Evolutionary conservation across 1,140 invertebrate genomes (phyloP).

Genomic region (Gonioctena quinquepunctata): DNA sequence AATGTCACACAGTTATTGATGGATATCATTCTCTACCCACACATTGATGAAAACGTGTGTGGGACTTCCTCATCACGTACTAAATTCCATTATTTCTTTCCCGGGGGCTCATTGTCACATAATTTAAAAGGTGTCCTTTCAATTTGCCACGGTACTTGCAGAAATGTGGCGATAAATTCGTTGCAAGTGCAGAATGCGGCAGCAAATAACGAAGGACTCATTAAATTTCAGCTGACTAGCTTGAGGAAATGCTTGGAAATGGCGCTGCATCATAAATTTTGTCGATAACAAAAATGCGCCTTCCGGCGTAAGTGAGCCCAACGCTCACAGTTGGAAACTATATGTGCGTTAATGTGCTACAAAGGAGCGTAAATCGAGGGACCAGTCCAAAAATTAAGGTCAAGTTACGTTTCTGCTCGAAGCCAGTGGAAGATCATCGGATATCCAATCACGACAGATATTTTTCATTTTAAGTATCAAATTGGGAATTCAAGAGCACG

Average conservation of each 20-base stretch:
- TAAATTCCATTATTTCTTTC: neutral
- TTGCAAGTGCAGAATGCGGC: neutral
- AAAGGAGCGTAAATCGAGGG: no score
- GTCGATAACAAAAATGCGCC: neutral
- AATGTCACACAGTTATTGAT: neutral
- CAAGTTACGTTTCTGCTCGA: no score
- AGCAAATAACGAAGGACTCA: neutral
- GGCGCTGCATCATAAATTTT: neutral
- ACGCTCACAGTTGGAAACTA: no score
- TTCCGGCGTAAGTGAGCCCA: neutral
- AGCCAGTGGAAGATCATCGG: no score
- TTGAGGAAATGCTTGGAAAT: neutral
- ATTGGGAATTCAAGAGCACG: no score
- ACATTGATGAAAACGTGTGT: neutral
- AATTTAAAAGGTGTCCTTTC: conserved; percentile 1
- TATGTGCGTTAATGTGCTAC: no score
- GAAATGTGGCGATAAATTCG: neutral
- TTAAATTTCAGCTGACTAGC: neutral
- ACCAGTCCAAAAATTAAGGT: no score
- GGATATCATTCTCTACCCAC: neutral
- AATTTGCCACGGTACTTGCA: neutral
- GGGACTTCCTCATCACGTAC: neutral
- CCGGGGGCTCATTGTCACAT: neutral
- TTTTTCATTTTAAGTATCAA: no score
- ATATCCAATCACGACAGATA: no score